Conservation (phyloP, 2,113 vertebrate species). For the Genyomyrus donnyi region DNA sequence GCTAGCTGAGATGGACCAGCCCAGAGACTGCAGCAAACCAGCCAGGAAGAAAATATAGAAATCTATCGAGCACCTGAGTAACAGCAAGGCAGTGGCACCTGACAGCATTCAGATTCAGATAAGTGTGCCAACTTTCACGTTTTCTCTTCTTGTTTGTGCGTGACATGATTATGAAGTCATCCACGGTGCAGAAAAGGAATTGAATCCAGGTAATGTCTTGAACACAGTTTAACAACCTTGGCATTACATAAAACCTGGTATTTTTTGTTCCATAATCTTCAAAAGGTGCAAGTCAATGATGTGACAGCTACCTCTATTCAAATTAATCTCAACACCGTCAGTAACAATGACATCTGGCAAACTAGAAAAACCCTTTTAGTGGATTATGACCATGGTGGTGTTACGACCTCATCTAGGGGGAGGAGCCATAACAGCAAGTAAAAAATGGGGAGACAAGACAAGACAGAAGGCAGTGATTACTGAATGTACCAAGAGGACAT, state of each 20-base stretch:
- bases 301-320: not conserved
- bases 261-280: not conserved
- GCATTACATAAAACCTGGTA: not conserved
- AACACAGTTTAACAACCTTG: not conserved
- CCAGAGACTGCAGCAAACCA: not conserved
- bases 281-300: not conserved
- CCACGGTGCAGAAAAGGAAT: not conserved
- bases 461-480: not conserved
- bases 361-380: not conserved
- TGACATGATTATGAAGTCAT: not conserved
- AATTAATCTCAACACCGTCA: not conserved
- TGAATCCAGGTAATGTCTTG: not conserved
- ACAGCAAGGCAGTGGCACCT: not conserved
- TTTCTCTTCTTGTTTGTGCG: not conserved
- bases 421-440: not conserved
- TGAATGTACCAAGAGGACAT: not conserved
- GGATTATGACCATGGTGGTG: not conserved
- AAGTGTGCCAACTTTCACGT: not conserved
- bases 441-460: not conserved
- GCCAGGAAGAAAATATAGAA: not conserved
- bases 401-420: not conserved
- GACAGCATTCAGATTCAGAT: not conserved
- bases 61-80: not conserved
- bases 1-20: not conserved
- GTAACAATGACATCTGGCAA: not conserved